These are phyloP conservation scores for Erynnis tages DNA, from an alignment of 2,888 invertebrate genomes.

Conservation along the genomic window DNA sequence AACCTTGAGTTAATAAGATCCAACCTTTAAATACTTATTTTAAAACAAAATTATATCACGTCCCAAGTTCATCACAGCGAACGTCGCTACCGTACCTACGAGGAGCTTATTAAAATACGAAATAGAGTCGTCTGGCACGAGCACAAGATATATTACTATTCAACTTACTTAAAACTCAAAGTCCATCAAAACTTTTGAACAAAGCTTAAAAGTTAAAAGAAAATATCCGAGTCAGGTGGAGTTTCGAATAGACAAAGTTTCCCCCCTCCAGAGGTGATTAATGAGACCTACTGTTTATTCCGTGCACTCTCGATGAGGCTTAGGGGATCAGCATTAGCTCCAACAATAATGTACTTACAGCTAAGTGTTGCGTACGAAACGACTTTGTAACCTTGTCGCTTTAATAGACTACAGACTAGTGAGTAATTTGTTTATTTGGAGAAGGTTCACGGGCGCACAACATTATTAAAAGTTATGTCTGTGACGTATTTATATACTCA, in stretches of 20 bases:
- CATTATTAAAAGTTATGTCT: too few species aligned
- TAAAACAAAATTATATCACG: not conserved
- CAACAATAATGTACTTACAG: slow-evolving; percentile 24
- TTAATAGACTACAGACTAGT: slow-evolving; percentile 1
- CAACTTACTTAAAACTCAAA: slow-evolving; percentile 78
- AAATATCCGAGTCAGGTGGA: slow-evolving; percentile 78
- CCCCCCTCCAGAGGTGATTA: slow-evolving; percentile 60
- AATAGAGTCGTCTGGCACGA: slow-evolving; percentile 46
- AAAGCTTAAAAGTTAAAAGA: slow-evolving; percentile 81
- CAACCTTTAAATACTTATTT: too few species aligned
- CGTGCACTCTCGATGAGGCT: slow-evolving; percentile 66
- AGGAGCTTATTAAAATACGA: slow-evolving; percentile 26
- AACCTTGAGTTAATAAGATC: too few species aligned
- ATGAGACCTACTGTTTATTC: slow-evolving; percentile 71
- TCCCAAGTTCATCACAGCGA: not conserved
- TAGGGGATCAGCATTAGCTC: slow-evolving; percentile 37
- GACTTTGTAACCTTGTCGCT: slow-evolving; percentile 12
- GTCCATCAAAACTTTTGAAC: slow-evolving; percentile 78
- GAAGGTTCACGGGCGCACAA: too few species aligned
- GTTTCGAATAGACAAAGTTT: slow-evolving; percentile 75
- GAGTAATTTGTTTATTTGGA: too few species aligned
- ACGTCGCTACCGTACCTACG: slow-evolving; percentile 1
- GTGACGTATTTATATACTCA: too few species aligned
- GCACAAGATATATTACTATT: slow-evolving; percentile 76
- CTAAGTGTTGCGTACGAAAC: slow-evolving; percentile 23